A percentile compares a stretch with the other conserved stretches of the same genome.
Evolutionary conservation across 2,888 invertebrate species (phyloP).

Genomic region (Thereva unica): DNA sequence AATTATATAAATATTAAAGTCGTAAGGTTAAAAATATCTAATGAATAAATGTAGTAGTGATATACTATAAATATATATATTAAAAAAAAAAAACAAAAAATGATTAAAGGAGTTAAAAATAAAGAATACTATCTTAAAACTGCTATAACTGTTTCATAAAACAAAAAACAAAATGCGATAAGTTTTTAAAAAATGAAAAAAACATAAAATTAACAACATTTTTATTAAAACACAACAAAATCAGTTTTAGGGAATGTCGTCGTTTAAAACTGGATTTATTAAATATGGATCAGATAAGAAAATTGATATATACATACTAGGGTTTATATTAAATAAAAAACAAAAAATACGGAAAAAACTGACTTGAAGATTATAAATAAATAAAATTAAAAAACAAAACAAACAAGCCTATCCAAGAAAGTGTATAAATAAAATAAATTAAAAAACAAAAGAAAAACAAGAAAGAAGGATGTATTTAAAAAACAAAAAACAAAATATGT

Average conservation of each 20-base stretch:
- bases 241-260: too few relatives aligned
- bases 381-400: conserved; percentile 19
- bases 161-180: too few relatives aligned
- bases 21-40: conserved; percentile 15
- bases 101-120: not conserved
- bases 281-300: too few relatives aligned
- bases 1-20: conserved; percentile 1
- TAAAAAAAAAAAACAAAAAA: conserved; percentile 14
- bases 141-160: too few relatives aligned
- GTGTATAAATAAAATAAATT: not conserved
- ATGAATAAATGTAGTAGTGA: conserved; percentile 43
- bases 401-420: conserved; percentile 1
- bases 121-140: not conserved
- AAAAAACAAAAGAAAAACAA: conserved; percentile 18
- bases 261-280: too few relatives aligned
- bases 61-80: conserved; percentile 39
- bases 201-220: too few relatives aligned
- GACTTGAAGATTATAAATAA: conserved; percentile 10
- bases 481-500: not conserved
- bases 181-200: too few relatives aligned
- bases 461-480: not conserved
- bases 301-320: conserved; percentile 5
- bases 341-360: conserved; percentile 21
- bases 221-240: conserved; percentile 15
- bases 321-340: conserved; percentile 28